Base-by-base conservation (phyloP, 2,113 vertebrate genomes). In the Paramormyrops kingsleyae region DNA sequence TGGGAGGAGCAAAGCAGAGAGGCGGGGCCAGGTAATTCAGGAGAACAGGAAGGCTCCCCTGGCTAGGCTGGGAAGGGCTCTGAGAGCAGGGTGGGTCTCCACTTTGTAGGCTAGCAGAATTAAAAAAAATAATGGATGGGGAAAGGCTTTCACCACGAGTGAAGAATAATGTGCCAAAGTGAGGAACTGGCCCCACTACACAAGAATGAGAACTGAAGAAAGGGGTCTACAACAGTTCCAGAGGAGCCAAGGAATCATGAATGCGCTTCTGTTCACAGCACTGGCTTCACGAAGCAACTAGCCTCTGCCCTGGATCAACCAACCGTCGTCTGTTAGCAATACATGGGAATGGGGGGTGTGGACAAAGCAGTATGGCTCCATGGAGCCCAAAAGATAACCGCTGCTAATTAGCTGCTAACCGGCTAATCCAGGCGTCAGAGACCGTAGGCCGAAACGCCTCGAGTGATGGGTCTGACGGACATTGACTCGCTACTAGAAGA, bases 141-240 rank as follows among this genome's bases (percentile, higher is more conserved):
- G 35, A 47, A 47, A 56, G 49, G 49, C 49, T 56, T 87, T 87
- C 85, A 35, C 47, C 49, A 87, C 17, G 27, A 88, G 87, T 5
- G 15, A 53, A 53, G 85, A 39, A 35, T n/a, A 17, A n/a, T 9
- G 15, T 87, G 85, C 85, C 50, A 39, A 87, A 87, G 31, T 35
- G n/a, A 53, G 12, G 50, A 56, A 53, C 85, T 52, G 74, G 31
- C 47, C 66, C 46, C 47, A 53, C 49, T 46, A 83, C 27, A 83
- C 21, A 89, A 70, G 70, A 44, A 21, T 12, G 49, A 83, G 74
- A n/a, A 88, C 24, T 88, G 87, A 88, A 62, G 39, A 59, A 88
- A 88, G 8, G 87, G 52, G 31, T 74, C 42, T 49, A 74, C 21
- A 17, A 88, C 53, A 49, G 39, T 56, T 35, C 31, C 2, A 49